A percentile compares a stretch with the other conserved stretches of the same genome.
Evolutionary conservation across 1,140 invertebrate genomes (phyloP).

Genomic region (Rhynchophorus ferrugineus): DNA sequence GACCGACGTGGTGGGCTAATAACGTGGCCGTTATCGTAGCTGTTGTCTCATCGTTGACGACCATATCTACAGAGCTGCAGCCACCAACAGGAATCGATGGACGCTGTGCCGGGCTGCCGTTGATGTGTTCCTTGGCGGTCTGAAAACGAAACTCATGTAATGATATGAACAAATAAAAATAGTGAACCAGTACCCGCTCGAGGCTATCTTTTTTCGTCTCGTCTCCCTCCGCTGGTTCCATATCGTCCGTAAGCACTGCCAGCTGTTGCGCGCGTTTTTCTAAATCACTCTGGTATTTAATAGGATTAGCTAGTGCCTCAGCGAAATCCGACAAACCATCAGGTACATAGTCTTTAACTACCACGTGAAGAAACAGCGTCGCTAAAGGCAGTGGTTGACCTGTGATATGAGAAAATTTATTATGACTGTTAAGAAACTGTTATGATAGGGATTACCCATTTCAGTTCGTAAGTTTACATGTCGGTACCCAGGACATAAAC

Average conservation of each 20-base stretch:
- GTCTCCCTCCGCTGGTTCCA: constrained; percentile 41
- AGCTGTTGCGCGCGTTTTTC: constrained; percentile 90
- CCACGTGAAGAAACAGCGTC: constrained; percentile 85
- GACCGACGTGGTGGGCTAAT: background rate
- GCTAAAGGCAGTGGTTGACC: constrained; percentile 78
- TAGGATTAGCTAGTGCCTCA: constrained; percentile 94
- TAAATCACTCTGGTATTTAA: constrained; percentile 90
- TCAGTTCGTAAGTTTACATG: constrained; percentile 85
- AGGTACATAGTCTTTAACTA: constrained; percentile 96
- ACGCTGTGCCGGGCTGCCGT: constrained; percentile 33
- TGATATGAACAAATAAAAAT: background rate
- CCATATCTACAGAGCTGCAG: constrained; percentile 25
- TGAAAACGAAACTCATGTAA: background rate
- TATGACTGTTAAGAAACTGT: background rate
- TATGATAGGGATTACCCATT: constrained; percentile 50
- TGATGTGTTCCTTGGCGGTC: constrained; percentile 17
- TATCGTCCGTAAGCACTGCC: constrained; percentile 80
- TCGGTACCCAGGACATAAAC: constrained; percentile 88
- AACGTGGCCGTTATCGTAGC: background rate
- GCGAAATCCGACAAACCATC: constrained; percentile 90
- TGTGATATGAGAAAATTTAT: constrained; percentile 1
- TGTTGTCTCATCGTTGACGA: constrained; percentile 24
- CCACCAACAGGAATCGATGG: constrained; percentile 27
- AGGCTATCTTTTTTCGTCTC: constrained; percentile 26
- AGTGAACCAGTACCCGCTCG: constrained; percentile 18